Conservation (phyloP, 2,113 vertebrate genomes). For the Trogon surrucura region DNA sequence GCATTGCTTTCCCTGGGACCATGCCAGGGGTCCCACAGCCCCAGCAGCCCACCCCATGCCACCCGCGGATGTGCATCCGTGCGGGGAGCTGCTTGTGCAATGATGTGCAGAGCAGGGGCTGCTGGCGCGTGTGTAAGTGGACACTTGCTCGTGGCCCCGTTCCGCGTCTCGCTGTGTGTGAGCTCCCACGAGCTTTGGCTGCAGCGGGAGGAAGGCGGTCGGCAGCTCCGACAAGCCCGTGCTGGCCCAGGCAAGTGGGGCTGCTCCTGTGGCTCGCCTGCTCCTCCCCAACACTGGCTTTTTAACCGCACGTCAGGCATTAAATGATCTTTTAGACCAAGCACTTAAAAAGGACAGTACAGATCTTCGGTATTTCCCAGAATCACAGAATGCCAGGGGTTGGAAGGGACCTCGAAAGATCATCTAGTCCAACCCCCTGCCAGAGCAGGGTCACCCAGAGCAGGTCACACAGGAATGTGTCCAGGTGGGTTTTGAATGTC, state of each 20-base stretch:
- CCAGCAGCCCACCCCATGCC: neutral
- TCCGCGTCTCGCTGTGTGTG: neutral
- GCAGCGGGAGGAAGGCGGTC: neutral
- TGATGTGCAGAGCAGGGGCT: neutral
- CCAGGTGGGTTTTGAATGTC: too few relatives aligned
- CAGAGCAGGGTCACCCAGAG: too few relatives aligned
- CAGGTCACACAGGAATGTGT: too few relatives aligned
- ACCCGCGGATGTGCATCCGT: neutral
- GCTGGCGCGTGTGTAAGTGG: accelerated
- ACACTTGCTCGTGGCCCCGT: neutral
- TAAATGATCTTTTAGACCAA: neutral
- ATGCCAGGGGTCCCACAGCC: neutral
- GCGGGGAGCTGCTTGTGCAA: neutral
- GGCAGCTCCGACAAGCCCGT: conserved; percentile 18
- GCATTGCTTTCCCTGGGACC: neutral
- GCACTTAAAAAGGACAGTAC: neutral
- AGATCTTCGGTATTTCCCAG: neutral
- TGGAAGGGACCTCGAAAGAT: too few relatives aligned
- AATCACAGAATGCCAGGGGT: too few relatives aligned
- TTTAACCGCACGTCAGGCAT: neutral
- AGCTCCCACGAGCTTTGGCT: neutral
- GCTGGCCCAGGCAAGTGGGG: neutral
- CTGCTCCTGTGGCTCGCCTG: neutral
- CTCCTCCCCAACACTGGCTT: conserved; percentile 22
- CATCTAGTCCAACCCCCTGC: too few relatives aligned